Evolutionary conservation across 2,113 vertebrate species (phyloP), one percentile per base, ranked within the genome.

Genomic region (Burhinus bistriatus): DNA sequence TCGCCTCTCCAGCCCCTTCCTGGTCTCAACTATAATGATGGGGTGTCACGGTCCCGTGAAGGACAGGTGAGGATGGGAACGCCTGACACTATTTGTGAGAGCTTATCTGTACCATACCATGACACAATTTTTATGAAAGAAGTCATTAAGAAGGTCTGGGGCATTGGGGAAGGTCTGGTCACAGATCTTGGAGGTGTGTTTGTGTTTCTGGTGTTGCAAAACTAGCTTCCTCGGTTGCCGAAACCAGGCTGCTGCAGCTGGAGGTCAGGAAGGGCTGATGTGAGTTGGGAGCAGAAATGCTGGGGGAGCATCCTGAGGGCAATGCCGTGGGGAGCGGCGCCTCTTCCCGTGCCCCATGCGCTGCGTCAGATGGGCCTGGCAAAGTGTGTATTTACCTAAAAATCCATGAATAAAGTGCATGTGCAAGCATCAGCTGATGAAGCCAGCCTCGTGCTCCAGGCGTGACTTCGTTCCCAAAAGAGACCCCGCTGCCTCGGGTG

Each of bases 311-410:
- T 87, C 30, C 75, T 2, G 29, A 64, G 61, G 72, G 58, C 58
- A 54, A 16, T 0, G 0, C 73, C 0, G 0, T 19, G 81, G 84
- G 40, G 23, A 64, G 70, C 9, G 3, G 26, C 0, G 0, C 40
- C 69, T 68, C 32, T 75, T 64, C 23, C 25, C 0, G 0, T 30
- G 51, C 32, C 75, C 58, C 21, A 0, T 7, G 21, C 2, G 21
- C 44, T 77, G 45, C 1, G 0, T 38, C 79, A 66, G 75, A 25
- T 0, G 2, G 38, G 59, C 85, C 26, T 72, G 77, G 29, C 9
- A 38, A 73, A 73, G 29, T 5, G 16, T 25, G 49, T 13, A 19
- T 57, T 85, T 69, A n/a, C 55, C 61, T 47, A 34, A 78, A 96
- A 82, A n/a, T 61, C 52, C 26, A 34, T 6, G 2, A 59, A 66